phyloP scores from a whole-genome alignment of 2,113 vertebrate species.

The Indicator maculatus region DNA sequence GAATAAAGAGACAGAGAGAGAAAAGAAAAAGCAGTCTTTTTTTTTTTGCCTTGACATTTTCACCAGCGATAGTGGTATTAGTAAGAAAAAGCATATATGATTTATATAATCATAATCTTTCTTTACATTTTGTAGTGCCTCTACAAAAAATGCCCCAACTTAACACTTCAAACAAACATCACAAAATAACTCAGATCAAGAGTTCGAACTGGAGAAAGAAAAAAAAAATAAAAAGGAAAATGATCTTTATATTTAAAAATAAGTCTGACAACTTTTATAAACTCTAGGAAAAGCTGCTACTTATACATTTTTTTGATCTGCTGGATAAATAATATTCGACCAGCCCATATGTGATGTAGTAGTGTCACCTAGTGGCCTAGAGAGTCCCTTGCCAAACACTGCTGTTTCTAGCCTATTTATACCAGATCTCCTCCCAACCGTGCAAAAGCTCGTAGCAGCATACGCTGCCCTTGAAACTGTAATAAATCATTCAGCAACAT shows the following conservation, averaged over 20 bases:
- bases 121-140: neutral
- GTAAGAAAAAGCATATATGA: rapidly evolving
- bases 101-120: neutral
- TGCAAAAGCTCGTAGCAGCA: rapidly evolving
- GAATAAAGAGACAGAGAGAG: no score
- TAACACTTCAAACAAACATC: neutral
- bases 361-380: neutral
- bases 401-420: rapidly evolving
- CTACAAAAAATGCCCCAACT: neutral
- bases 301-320: neutral
- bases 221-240: no score
- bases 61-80: neutral
- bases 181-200: neutral
- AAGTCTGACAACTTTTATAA: neutral
- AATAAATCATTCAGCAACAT: neutral
- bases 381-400: rapidly evolving
- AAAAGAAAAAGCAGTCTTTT: neutral
- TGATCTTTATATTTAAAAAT: neutral
- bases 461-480: neutral
- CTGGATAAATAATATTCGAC: neutral
- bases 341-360: neutral
- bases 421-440: rapidly evolving
- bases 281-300: neutral
- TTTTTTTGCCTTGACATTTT: neutral
- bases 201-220: neutral